Evolutionary conservation across 2,888 invertebrate genomes (phyloP).

Genomic region (Meteorus colon): DNA sequence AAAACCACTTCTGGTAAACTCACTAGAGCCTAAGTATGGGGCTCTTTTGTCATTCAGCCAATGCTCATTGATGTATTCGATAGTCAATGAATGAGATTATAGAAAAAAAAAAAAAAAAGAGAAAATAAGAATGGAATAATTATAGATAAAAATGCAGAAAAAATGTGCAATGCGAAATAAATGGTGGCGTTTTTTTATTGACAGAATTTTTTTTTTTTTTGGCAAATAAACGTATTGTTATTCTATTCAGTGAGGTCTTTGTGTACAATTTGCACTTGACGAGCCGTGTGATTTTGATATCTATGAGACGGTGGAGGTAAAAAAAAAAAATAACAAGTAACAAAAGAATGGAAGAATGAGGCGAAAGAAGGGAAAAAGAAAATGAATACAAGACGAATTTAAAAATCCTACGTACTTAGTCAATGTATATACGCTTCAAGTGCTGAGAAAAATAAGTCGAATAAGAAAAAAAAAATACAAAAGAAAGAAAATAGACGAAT

Average conservation of each 20-base stretch:
- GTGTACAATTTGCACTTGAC: slow-evolving; percentile 16
- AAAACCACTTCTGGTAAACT: neutral
- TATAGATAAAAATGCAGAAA: neutral
- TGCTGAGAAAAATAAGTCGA: slow-evolving; percentile 23
- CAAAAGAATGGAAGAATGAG: neutral
- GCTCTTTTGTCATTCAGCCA: slow-evolving; percentile 1
- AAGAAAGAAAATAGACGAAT: neutral
- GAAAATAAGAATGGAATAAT: neutral
- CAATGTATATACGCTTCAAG: slow-evolving; percentile 27
- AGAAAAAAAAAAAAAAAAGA: neutral
- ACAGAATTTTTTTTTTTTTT: neutral
- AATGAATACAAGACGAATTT: slow-evolving; percentile 33
- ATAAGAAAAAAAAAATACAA: neutral
- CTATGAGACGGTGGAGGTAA: neutral
- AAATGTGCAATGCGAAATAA: no score
- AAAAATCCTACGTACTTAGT: slow-evolving; percentile 34
- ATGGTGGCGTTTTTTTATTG: no score
- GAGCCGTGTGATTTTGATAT: slow-evolving; percentile 22
- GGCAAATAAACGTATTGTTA: neutral
- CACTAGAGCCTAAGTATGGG: neutral
- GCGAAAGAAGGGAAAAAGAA: neutral
- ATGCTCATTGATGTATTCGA: neutral
- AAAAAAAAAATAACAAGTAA: neutral
- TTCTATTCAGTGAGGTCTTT: slow-evolving; percentile 11
- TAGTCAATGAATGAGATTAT: neutral